Percentiles rank a stretch among this genome's conserved stretches.
phyloP scores from a whole-genome alignment of 2,113 vertebrate genomes.

The Xenopus tropicalis region DNA sequence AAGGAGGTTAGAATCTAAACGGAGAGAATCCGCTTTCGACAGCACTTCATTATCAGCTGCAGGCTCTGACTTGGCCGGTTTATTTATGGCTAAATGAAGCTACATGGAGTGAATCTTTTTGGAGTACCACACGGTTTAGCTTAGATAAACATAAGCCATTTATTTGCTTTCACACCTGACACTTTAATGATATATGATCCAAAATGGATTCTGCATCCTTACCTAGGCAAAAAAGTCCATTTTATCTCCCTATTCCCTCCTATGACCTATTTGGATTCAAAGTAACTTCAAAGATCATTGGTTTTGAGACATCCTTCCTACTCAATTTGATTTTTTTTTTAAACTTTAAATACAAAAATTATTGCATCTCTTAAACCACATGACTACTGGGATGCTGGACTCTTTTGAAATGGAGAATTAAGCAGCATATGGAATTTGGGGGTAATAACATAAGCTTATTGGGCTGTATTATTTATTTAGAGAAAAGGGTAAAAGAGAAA shows the following conservation, averaged over 20 bases:
- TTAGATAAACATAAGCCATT: slow-evolving; percentile 96
- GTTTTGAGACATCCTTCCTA: neutral
- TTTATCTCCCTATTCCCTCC: neutral
- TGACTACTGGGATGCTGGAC: too few relatives aligned
- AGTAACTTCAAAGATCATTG: neutral
- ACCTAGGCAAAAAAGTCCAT: slow-evolving; percentile 25
- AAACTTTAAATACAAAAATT: neutral
- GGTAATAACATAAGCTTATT: too few relatives aligned
- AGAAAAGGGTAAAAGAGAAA: too few relatives aligned
- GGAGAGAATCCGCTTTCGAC: slow-evolving; percentile 64
- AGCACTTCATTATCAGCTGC: slow-evolving; percentile 82
- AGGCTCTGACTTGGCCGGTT: slow-evolving; percentile 83
- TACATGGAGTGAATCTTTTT: slow-evolving; percentile 75
- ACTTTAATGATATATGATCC: slow-evolving; percentile 89
- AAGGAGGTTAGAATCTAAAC: slow-evolving; percentile 66
- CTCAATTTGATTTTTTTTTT: neutral
- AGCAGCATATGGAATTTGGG: too few relatives aligned
- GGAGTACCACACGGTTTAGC: slow-evolving; percentile 84
- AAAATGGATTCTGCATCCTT: slow-evolving; percentile 89
- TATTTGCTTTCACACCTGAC: slow-evolving; percentile 95
- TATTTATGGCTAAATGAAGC: slow-evolving; percentile 81
- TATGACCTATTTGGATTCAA: neutral
- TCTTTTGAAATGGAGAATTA: too few relatives aligned
- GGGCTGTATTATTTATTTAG: too few relatives aligned
- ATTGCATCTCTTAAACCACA: neutral